phyloP scores from a whole-genome alignment of 2,113 vertebrate species.

The Falcunculus frontatus region DNA sequence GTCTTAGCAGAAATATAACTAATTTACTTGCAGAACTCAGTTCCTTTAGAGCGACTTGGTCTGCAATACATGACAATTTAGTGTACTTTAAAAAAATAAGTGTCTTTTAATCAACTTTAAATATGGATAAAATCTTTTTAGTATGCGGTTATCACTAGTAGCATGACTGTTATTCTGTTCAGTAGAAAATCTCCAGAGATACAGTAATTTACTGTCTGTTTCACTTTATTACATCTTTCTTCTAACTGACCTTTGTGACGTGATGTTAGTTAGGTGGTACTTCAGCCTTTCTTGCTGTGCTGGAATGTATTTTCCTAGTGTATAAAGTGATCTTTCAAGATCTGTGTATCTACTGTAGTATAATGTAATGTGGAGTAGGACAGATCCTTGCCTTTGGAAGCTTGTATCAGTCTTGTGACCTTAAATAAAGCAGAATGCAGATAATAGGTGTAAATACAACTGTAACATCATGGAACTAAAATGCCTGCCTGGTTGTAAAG shows the following conservation, averaged over 20 bases:
- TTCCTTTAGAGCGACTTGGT: background rate
- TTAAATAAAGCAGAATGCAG: background rate
- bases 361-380: background rate
- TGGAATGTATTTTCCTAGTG: background rate
- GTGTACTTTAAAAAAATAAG: background rate
- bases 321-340: background rate
- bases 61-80: background rate
- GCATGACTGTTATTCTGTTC: background rate
- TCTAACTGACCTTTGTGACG: background rate
- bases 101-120: constrained; percentile 1
- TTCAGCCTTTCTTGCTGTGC: background rate
- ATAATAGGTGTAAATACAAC: background rate
- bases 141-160: background rate
- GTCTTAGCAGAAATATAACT: background rate
- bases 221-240: background rate
- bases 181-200: background rate
- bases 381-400: background rate
- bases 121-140: background rate
- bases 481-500: background rate
- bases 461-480: background rate
- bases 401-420: background rate
- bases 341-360: background rate
- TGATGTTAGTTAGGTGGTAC: background rate
- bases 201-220: background rate
- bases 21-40: background rate